Conservation (phyloP, 1,140 invertebrate species). For the Drosophila arizonae region DNA sequence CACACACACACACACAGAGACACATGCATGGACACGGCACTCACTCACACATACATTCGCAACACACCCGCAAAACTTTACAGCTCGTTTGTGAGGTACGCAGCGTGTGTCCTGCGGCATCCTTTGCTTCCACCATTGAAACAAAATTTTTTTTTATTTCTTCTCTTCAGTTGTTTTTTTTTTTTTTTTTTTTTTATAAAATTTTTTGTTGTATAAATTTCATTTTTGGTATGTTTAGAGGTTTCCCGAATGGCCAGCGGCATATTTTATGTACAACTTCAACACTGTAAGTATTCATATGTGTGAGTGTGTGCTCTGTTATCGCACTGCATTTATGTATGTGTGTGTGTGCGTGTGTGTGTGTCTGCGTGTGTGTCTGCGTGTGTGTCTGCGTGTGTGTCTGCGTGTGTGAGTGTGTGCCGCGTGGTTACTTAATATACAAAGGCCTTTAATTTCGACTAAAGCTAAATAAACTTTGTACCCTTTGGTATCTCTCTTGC, state of each 20-base stretch:
- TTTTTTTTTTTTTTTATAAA: constrained; percentile 29
- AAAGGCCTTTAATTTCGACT: constrained; percentile 79
- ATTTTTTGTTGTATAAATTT: constrained; percentile 74
- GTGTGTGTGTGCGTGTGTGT: constrained; percentile 22
- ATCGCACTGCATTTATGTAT: constrained; percentile 34
- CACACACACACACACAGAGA: constrained; percentile 12
- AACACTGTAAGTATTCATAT: constrained; percentile 68
- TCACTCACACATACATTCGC: constrained; percentile 18
- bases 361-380: constrained; percentile 14
- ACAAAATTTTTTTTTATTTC: constrained; percentile 47
- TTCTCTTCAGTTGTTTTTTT: constrained; percentile 16
- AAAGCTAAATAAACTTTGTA: constrained; percentile 81
- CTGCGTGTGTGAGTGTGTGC: constrained; percentile 14
- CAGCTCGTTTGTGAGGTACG: constrained; percentile 78
- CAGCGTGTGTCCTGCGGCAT: constrained; percentile 65
- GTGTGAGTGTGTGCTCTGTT: constrained; percentile 18
- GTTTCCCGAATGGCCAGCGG: constrained; percentile 61
- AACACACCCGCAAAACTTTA: constrained; percentile 56
- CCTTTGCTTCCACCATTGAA: constrained; percentile 58
- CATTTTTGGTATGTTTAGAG: constrained; percentile 81
- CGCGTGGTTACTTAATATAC: constrained; percentile 78
- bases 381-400: constrained; percentile 24
- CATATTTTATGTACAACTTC: constrained; percentile 79
- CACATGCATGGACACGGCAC: constrained; percentile 14
- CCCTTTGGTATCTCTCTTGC: constrained; percentile 70